Evolutionary conservation across 2,888 invertebrate species (phyloP).

Genomic region (Hermaeophaga mercurialis): DNA sequence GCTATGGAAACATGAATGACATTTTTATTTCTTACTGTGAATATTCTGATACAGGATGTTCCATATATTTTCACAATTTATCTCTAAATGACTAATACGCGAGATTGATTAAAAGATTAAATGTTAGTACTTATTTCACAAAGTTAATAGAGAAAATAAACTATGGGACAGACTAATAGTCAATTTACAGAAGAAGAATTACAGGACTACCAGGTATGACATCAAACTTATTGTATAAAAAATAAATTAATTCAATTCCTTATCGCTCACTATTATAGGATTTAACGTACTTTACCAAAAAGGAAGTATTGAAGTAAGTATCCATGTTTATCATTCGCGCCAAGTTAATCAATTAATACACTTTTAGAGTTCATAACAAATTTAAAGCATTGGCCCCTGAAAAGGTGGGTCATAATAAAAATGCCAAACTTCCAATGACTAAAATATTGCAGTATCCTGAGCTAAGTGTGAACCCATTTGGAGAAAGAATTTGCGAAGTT

Average conservation of each 20-base stretch:
- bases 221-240: too few relatives aligned
- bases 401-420: constrained; percentile 86
- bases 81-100: too few relatives aligned
- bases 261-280: constrained; percentile 70
- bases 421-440: constrained; percentile 82
- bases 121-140: too few relatives aligned
- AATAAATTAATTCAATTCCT: constrained; percentile 16
- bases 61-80: too few relatives aligned
- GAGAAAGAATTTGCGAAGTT: constrained; percentile 90
- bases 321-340: too few relatives aligned
- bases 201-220: constrained; percentile 90
- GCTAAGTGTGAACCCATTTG: constrained; percentile 88
- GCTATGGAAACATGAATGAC: too few relatives aligned
- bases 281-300: constrained; percentile 90
- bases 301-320: constrained; percentile 87
- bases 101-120: too few relatives aligned
- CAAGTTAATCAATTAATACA: too few relatives aligned
- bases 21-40: too few relatives aligned
- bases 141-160: too few relatives aligned
- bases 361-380: constrained; percentile 82
- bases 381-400: constrained; percentile 89
- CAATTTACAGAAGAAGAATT: constrained; percentile 88
- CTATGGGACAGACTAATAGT: constrained; percentile 82
- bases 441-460: constrained; percentile 88
- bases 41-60: too few relatives aligned